Evolutionary conservation across 1,140 invertebrate species (phyloP).

Genomic region (Drosophila cardini): DNA sequence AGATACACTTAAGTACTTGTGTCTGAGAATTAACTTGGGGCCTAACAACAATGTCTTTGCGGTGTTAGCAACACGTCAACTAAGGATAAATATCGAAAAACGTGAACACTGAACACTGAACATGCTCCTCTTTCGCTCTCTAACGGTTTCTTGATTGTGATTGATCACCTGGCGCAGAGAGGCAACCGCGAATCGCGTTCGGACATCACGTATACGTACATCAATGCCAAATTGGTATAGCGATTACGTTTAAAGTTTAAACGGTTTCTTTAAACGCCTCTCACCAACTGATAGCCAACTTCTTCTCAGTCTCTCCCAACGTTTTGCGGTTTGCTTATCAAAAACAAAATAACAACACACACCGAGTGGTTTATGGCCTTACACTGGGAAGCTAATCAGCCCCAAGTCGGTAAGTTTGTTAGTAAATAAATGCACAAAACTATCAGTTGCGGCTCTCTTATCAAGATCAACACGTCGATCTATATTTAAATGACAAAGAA

Average conservation of each 20-base stretch:
- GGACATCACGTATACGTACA: constrained; percentile 50
- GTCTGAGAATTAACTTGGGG: constrained; percentile 11
- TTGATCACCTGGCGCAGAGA: constrained; percentile 26
- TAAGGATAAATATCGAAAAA: constrained; percentile 45
- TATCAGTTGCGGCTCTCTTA: constrained; percentile 21
- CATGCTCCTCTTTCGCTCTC: not conserved
- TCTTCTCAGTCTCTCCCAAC: not conserved
- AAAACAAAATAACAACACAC: not conserved
- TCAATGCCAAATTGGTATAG: constrained; percentile 38
- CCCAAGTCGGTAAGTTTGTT: constrained; percentile 31
- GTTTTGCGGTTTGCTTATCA: constrained; percentile 31
- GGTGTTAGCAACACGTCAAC: constrained; percentile 30
- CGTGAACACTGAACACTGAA: constrained; percentile 32
- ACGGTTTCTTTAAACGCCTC: constrained; percentile 22
- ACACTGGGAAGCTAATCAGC: constrained; percentile 27
- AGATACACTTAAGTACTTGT: constrained; percentile 31
- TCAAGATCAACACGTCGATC: constrained; percentile 7
- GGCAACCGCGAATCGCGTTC: not conserved
- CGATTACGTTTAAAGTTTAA: constrained; percentile 39
- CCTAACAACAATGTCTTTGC: constrained; percentile 9
- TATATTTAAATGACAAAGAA: not conserved
- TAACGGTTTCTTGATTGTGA: constrained; percentile 19
- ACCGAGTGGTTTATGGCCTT: constrained; percentile 4
- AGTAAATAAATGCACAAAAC: constrained; percentile 45
- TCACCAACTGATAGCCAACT: constrained; percentile 6